Percentiles rank a stretch among this genome's conserved stretches.
Evolutionary conservation across 2,888 invertebrate genomes (phyloP).

Genomic region (Trichogramma dendrolimi): DNA sequence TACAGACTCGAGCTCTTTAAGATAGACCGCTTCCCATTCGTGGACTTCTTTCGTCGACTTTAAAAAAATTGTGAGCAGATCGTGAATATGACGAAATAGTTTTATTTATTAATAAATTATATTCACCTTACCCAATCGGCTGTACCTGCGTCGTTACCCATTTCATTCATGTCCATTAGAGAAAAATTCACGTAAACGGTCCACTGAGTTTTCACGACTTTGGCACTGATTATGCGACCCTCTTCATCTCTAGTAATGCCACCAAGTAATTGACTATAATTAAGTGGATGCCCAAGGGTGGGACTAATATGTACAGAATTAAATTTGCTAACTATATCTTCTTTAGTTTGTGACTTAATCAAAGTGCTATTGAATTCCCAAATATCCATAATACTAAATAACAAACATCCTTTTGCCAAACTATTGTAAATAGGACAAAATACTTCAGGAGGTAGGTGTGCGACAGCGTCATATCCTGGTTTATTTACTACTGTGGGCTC

Average conservation of each 20-base stretch:
- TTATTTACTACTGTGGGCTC: constrained; percentile 33
- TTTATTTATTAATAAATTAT: background rate
- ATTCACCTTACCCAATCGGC: constrained; percentile 65
- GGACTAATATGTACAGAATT: constrained; percentile 62
- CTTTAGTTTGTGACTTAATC: constrained; percentile 57
- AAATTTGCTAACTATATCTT: constrained; percentile 61
- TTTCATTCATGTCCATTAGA: constrained; percentile 61
- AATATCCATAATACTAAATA: constrained; percentile 65
- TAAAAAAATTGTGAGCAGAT: constrained; percentile 16
- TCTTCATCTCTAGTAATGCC: constrained; percentile 58
- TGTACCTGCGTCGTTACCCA: constrained; percentile 69
- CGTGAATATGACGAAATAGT: constrained; percentile 4
- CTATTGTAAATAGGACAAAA: constrained; percentile 64
- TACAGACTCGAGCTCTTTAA: constrained; percentile 32
- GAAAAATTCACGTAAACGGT: constrained; percentile 66
- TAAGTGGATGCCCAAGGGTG: constrained; percentile 62
- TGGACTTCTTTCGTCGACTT: constrained; percentile 45
- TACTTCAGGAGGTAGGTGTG: constrained; percentile 57
- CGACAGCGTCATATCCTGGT: constrained; percentile 56
- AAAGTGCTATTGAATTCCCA: constrained; percentile 62
- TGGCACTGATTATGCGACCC: constrained; percentile 64
- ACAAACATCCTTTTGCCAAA: constrained; percentile 61
- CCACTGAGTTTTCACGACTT: constrained; percentile 63
- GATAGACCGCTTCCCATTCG: constrained; percentile 43
- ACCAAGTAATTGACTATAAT: constrained; percentile 63